A percentile compares a stretch with the other conserved stretches of the same genome.
Conservation (phyloP, 2,888 invertebrate genomes). For the Cerceris ruficornis region DNA sequence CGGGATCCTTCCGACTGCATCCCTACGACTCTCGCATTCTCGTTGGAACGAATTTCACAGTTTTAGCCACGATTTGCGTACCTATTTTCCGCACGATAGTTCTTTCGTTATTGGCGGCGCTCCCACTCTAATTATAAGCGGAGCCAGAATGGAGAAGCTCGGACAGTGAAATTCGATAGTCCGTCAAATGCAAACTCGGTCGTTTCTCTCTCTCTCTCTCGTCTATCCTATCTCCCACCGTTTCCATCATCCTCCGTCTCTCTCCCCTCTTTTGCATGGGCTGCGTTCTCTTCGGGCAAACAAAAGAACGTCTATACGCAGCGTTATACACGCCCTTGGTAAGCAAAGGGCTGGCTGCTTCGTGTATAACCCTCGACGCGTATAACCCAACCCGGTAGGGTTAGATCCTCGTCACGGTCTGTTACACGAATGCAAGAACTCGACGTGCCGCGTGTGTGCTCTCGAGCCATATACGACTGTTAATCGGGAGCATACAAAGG, state of each 20-base stretch:
- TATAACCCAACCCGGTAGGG: constrained; percentile 50
- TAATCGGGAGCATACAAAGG: constrained; percentile 73
- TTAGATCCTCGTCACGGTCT: constrained; percentile 44
- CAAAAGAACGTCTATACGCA: constrained; percentile 71
- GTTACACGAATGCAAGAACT: constrained; percentile 37
- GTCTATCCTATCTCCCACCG: too few species aligned
- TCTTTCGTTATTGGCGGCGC: constrained; percentile 8
- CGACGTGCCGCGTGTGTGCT: constrained; percentile 29
- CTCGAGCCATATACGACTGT: constrained; percentile 30
- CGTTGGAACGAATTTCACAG: background rate
- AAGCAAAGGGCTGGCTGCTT: constrained; percentile 66
- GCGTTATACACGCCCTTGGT: constrained; percentile 71
- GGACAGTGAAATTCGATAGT: constrained; percentile 77
- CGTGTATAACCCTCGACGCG: constrained; percentile 49
- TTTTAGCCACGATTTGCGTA: background rate
- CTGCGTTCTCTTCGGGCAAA: constrained; percentile 68
- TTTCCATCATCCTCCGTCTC: constrained; percentile 10
- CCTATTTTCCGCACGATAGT: background rate
- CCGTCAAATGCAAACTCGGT: constrained; percentile 65
- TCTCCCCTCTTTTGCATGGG: constrained; percentile 52
- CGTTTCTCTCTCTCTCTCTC: constrained; percentile 31
- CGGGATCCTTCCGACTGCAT: background rate
- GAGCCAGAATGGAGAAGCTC: constrained; percentile 37
- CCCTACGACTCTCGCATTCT: too few species aligned
- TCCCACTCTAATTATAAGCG: constrained; percentile 37